These are phyloP conservation scores for Gymnothorax reevesii DNA, from an alignment of 2,797 vertebrate species.

Conservation along the genomic window DNA sequence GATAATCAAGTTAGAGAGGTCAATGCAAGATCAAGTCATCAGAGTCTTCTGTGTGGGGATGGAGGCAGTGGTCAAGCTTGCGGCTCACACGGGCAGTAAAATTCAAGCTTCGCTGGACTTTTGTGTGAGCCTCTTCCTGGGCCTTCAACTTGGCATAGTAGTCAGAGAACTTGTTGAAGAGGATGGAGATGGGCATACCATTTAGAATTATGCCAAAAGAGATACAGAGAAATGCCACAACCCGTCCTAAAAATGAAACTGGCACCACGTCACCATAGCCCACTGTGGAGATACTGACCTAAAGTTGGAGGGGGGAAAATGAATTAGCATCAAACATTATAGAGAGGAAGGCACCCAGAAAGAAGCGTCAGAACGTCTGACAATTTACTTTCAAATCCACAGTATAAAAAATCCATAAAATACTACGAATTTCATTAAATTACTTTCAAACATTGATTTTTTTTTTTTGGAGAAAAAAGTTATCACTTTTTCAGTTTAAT, in stretches of 20 bases:
- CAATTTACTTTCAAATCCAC: background rate
- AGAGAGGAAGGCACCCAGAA: background rate
- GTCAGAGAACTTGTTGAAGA: conserved; percentile 93
- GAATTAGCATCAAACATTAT: background rate
- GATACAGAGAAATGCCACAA: conserved; percentile 87
- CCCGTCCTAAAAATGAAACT: conserved; percentile 77
- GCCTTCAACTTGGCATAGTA: conserved; percentile 89
- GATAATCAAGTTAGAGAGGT: conserved; percentile 11
- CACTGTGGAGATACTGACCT: conserved; percentile 93
- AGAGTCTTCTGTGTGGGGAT: conserved; percentile 52
- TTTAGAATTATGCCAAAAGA: conserved; percentile 92
- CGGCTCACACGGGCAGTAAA: conserved; percentile 67
- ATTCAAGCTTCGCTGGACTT: conserved; percentile 69
- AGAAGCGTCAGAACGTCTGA: background rate
- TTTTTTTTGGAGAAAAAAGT: background rate
- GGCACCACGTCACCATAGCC: conserved; percentile 88
- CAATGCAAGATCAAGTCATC: conserved; percentile 46
- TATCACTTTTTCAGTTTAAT: background rate
- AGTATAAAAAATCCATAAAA: background rate
- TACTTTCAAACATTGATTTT: background rate
- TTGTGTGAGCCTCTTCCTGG: conserved; percentile 73
- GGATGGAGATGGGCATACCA: conserved; percentile 91
- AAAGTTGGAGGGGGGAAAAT: conserved; percentile 27
- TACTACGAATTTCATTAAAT: no score
- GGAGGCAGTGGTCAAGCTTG: conserved; percentile 68